A percentile compares a stretch with the other conserved stretches of the same genome.
Evolutionary conservation across 2,797 vertebrate species (phyloP).

Genomic region (Poecilia wingei): DNA sequence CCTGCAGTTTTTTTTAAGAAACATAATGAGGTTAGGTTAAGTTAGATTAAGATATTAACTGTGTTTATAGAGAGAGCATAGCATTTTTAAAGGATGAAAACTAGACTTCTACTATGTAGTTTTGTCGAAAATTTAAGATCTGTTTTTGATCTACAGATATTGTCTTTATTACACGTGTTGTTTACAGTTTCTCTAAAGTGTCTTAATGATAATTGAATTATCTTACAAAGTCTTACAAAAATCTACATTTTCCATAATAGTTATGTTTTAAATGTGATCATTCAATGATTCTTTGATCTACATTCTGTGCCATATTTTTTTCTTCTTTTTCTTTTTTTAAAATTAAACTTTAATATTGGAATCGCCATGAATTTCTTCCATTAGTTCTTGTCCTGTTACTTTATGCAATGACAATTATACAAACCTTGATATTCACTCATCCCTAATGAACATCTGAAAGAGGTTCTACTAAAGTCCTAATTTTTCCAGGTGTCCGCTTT

Average conservation of each 20-base stretch:
- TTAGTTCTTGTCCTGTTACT: background rate
- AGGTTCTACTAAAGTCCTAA: background rate
- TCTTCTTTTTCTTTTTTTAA: too few species aligned
- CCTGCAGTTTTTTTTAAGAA: slow-evolving; percentile 64
- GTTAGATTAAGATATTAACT: slow-evolving; percentile 51
- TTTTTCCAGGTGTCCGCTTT: too few species aligned
- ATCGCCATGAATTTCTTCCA: background rate
- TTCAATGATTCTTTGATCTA: background rate
- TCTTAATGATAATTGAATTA: background rate
- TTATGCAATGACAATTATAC: background rate
- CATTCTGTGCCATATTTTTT: too few species aligned
- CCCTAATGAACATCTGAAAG: background rate
- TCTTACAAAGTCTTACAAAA: background rate
- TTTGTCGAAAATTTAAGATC: background rate
- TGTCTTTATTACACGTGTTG: background rate
- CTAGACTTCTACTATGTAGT: background rate
- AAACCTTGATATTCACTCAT: background rate
- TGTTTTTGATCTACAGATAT: background rate
- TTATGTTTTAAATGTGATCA: background rate
- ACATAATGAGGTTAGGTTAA: slow-evolving; percentile 62
- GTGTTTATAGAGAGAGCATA: slow-evolving; percentile 47
- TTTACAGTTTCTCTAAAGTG: background rate
- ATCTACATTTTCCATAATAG: background rate
- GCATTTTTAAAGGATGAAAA: slow-evolving; percentile 37
- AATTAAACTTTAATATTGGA: background rate